phyloP scores from a whole-genome alignment of 2,888 invertebrate species.

The Ptilodon capucinus region DNA sequence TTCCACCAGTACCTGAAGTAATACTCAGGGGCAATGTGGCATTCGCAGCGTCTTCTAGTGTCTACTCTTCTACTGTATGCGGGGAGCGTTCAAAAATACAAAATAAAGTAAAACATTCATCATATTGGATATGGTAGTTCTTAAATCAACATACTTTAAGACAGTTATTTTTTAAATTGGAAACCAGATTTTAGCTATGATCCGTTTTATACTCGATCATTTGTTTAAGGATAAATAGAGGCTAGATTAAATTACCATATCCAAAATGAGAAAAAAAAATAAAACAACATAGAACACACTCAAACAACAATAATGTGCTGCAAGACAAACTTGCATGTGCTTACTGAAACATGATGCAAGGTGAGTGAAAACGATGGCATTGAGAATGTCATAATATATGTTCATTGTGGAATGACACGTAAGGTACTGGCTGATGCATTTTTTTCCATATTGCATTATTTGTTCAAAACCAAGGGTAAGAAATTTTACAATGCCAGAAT shows the following conservation, averaged over 20 bases:
- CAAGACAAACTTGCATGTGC: conserved; percentile 62
- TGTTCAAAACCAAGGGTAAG: too few relatives aligned
- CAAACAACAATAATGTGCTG: conserved; percentile 55
- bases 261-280: conserved; percentile 32
- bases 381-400: too few relatives aligned
- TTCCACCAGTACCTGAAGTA: conserved; percentile 99
- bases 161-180: too few relatives aligned
- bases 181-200: too few relatives aligned
- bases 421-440: too few relatives aligned
- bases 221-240: too few relatives aligned
- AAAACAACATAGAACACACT: conserved; percentile 38
- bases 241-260: conserved; percentile 11
- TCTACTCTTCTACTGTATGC: conserved; percentile 49
- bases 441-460: too few relatives aligned
- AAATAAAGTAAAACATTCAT: conserved; percentile 12
- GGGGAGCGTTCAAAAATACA: conserved; percentile 26
- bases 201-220: background rate
- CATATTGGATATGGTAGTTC: conserved; percentile 14
- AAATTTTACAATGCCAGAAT: conserved; percentile 1
- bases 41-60: conserved; percentile 50
- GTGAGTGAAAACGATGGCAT: conserved; percentile 7
- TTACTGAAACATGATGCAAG: conserved; percentile 18
- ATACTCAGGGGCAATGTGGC: conserved; percentile 94
- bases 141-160: too few relatives aligned
- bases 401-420: too few relatives aligned